Conservation (phyloP, 2,113 vertebrate genomes). For the Pteropus alecto region DNA sequence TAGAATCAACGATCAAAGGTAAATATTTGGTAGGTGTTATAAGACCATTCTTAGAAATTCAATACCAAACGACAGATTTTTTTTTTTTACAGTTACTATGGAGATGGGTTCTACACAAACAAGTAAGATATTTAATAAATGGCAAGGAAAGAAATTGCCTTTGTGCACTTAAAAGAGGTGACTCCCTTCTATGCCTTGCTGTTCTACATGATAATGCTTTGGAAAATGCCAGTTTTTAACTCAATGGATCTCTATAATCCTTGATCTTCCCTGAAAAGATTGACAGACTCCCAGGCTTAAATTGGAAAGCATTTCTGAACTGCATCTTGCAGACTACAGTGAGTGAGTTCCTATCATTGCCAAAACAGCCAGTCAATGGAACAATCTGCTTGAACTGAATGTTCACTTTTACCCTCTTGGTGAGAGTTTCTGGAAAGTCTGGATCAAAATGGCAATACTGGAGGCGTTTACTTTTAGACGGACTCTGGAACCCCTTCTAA, state of each 20-base stretch:
- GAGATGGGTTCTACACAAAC: not conserved
- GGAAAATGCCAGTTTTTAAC: not conserved
- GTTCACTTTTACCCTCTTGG: not conserved
- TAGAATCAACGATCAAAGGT: not conserved
- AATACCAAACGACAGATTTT: not conserved
- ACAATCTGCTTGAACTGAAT: not conserved
- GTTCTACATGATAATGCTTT: not conserved
- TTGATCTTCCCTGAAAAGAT: not conserved
- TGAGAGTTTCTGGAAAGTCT: constrained; percentile 3
- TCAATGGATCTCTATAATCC: not conserved
- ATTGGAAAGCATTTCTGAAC: not conserved
- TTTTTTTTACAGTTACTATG: not conserved
- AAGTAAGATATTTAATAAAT: constrained; percentile 43
- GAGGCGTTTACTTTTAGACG: not conserved
- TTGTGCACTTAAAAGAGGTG: not conserved
- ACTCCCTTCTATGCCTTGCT: not conserved
- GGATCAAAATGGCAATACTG: not conserved
- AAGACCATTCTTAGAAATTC: constrained; percentile 39
- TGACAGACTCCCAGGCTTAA: not conserved
- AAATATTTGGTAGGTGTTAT: constrained; percentile 25
- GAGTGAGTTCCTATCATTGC: not conserved
- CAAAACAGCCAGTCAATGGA: not conserved
- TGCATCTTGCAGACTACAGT: not conserved
- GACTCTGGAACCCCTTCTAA: not conserved
- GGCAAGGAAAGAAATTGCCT: not conserved